Base-by-base conservation (phyloP, 1,140 invertebrate genomes). In the Gryllus bimaculatus region DNA sequence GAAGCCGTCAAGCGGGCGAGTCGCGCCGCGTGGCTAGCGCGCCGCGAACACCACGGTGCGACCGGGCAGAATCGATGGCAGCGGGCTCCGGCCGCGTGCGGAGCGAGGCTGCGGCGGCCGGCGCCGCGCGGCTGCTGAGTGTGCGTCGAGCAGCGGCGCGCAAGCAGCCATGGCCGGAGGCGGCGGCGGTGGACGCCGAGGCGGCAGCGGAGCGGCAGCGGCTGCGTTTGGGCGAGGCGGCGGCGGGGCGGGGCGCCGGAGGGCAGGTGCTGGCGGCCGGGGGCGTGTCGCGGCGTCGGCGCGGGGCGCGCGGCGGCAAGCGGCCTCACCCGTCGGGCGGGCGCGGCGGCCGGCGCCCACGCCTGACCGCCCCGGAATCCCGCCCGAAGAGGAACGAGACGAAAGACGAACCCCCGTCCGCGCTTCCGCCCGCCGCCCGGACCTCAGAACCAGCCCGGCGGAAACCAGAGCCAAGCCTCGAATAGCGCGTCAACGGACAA, bases 391-490 rank as follows among this genome's bases (percentile, higher is more conserved):
- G 4, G 78, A 78, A 2, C 54, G 73, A 47, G 78, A 74, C 8
- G 26, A 21, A n/a, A 8, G 66, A 74, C 18, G 8, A 47, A 0
- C 6, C 2, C 2, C 8, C 78, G 20, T 8, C 18, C 7, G 18
- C 20, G n/a, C n/a, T n/a, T 3, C 20, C 47, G 7, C 7, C 74
- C 18, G 8, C 74, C 74, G 21, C 18, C 18, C 20, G n/a, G n/a
- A n/a, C 74, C 74, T 8, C 76, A 47, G 20, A n/a, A 20, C 76
- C 26, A n/a, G 39, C 7, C 8, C 76, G 39, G 15, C 6, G 18
- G 76, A 80, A 82, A 81, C 81, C 79, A 81, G 81, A 80, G 7
- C 80, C 81, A 75, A 80, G 81, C 78, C 21, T 10, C 47, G 75
- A 48, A 77, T 15, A 77, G 77, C 74, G 75, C 75, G 8, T 48